phyloP scores from a whole-genome alignment of 2,888 invertebrate species.

The Clivina fossor region DNA sequence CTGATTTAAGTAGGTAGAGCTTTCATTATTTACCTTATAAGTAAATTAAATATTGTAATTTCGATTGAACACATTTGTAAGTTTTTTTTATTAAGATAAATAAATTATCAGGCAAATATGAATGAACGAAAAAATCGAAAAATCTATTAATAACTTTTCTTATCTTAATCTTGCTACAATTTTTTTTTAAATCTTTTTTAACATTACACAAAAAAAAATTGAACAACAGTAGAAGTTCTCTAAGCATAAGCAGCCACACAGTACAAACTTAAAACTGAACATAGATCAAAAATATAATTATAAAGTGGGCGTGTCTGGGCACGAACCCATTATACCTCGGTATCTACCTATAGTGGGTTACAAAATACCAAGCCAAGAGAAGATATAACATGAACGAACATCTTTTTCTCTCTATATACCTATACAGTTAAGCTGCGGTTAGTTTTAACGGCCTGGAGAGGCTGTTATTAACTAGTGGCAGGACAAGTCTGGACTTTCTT shows the following conservation, averaged over 20 bases:
- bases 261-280: constrained; percentile 36
- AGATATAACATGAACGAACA: neutral
- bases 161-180: too few species aligned
- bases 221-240: neutral
- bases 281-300: constrained; percentile 53
- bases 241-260: neutral
- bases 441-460: constrained; percentile 41
- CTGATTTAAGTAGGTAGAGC: too few species aligned
- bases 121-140: too few species aligned
- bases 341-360: constrained; percentile 44
- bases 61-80: too few species aligned
- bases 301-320: constrained; percentile 51
- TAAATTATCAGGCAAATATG: too few species aligned
- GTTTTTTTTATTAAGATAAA: too few species aligned
- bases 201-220: neutral
- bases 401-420: too few species aligned
- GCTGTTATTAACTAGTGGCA: constrained; percentile 54
- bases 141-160: too few species aligned
- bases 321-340: constrained; percentile 52
- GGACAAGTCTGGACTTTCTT: too few species aligned
- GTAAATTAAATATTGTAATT: too few species aligned
- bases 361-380: constrained; percentile 42
- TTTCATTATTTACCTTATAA: too few species aligned
- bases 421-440: constrained; percentile 2
- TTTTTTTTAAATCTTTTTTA: too few species aligned